A percentile compares a stretch with the other conserved stretches of the same genome.
These are phyloP conservation scores for Arvicola amphibius DNA, from an alignment of 2,797 vertebrate genomes.

Conservation along the genomic window DNA sequence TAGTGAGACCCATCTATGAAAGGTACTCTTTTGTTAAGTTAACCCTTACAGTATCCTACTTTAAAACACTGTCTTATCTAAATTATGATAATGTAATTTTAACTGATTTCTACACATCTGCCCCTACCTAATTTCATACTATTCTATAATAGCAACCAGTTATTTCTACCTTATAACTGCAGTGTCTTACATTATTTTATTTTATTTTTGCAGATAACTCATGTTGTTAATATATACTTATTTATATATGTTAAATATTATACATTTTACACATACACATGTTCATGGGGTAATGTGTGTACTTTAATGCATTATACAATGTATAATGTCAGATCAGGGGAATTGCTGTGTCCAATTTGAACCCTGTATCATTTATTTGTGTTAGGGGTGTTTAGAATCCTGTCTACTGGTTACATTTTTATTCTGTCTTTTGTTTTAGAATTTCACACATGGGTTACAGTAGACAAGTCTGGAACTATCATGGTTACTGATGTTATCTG, in stretches of 20 bases:
- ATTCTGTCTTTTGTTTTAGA: background rate
- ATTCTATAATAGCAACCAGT: background rate
- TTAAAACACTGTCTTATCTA: slow-evolving; percentile 21
- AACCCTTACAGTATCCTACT: background rate
- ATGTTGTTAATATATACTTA: background rate
- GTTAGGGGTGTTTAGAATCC: no score
- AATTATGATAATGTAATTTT: background rate
- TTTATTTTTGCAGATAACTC: background rate
- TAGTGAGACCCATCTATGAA: background rate
- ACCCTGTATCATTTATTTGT: background rate
- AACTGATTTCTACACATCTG: background rate
- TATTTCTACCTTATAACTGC: background rate
- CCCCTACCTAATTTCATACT: background rate
- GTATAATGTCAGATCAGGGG: background rate
- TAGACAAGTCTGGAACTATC: background rate
- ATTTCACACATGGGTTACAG: background rate
- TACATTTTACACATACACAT: background rate
- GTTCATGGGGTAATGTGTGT: background rate
- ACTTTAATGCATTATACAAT: background rate
- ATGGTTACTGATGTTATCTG: background rate
- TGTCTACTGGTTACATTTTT: background rate
- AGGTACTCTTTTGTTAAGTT: background rate
- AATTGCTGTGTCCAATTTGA: background rate
- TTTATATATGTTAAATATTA: background rate
- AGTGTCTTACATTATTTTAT: background rate